Evolutionary conservation across 2,888 invertebrate species (phyloP).

Genomic region (Mesorhabditis sp.): DNA sequence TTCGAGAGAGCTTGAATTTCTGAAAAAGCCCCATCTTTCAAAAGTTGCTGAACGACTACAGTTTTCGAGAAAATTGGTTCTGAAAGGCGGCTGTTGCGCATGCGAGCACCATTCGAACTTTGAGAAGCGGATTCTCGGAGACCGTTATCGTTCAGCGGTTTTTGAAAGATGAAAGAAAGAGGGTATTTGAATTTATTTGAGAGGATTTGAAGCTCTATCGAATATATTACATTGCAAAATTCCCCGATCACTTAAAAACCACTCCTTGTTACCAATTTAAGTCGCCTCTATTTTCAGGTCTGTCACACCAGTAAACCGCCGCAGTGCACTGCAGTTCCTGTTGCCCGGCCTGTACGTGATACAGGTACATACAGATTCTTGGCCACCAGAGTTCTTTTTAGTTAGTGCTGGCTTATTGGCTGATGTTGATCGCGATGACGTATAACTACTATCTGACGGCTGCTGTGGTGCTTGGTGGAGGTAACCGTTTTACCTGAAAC

Average conservation of each 20-base stretch:
- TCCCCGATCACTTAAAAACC: no score
- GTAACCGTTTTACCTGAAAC: no score
- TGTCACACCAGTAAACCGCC: background rate
- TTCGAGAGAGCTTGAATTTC: background rate
- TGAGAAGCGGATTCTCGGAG: no score
- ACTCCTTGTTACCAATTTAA: no score
- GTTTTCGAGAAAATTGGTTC: no score
- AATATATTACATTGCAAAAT: background rate
- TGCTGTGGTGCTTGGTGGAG: background rate
- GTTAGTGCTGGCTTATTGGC: slow-evolving; percentile 51
- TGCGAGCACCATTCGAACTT: no score
- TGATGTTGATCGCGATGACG: slow-evolving; percentile 56
- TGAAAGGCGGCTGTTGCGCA: no score
- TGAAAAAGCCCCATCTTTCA: no score
- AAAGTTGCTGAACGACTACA: no score
- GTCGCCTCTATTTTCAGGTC: background rate
- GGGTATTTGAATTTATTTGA: slow-evolving; percentile 10
- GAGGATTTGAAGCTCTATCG: background rate
- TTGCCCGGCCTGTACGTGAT: slow-evolving; percentile 28
- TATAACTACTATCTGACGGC: slow-evolving; percentile 49
- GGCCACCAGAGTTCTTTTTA: background rate
- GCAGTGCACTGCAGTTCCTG: slow-evolving; percentile 14
- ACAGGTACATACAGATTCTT: slow-evolving; percentile 24
- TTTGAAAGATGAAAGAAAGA: slow-evolving; percentile 10
- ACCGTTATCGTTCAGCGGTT: no score